Conservation (phyloP, 2,797 vertebrate species). For the Halcyon badia region DNA sequence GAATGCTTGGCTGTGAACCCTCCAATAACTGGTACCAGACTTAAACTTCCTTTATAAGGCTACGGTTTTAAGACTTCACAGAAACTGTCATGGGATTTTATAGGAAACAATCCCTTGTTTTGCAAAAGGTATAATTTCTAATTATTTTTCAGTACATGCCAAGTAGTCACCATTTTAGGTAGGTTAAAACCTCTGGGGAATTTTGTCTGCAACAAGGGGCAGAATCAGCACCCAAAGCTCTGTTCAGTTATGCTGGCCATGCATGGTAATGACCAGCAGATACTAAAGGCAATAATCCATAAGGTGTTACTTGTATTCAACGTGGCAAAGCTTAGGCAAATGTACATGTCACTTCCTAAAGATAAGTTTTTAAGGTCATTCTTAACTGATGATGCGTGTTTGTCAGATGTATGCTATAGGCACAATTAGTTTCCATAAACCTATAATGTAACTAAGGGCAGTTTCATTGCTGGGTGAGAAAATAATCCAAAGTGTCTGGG, state of each 20-base stretch:
- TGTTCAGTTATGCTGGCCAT: background rate
- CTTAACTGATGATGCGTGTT: background rate
- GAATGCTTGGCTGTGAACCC: background rate
- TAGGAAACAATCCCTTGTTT: background rate
- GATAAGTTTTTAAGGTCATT: background rate
- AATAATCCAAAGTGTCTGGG: background rate
- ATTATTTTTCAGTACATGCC: background rate
- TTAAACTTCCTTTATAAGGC: background rate
- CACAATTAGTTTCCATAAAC: background rate
- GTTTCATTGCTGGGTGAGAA: background rate
- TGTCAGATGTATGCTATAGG: background rate
- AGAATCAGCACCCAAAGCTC: background rate
- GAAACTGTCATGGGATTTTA: background rate
- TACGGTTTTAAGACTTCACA: background rate
- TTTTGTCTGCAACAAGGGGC: background rate
- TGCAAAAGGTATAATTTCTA: background rate
- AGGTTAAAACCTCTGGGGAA: background rate
- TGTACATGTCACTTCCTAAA: background rate
- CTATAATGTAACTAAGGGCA: background rate
- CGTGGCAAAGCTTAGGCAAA: background rate
- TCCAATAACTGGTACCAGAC: background rate
- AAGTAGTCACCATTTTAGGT: background rate
- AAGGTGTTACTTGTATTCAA: background rate
- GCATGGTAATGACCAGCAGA: background rate
- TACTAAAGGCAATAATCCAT: background rate